Percentiles rank a stretch among this genome's conserved stretches.
phyloP scores from a whole-genome alignment of 2,113 vertebrate genomes.

The Pagrus major region DNA sequence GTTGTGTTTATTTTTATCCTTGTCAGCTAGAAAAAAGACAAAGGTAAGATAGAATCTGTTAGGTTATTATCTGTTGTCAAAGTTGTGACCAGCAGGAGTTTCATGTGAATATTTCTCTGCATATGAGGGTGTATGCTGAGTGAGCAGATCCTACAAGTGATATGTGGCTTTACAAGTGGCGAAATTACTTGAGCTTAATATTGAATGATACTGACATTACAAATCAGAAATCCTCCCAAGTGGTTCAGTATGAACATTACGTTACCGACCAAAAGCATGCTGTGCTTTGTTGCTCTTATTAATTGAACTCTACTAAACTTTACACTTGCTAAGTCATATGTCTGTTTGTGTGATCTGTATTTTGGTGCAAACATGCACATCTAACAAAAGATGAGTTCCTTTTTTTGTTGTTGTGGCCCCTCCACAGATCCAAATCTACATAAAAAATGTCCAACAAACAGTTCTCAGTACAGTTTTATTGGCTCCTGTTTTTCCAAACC shows the following conservation, averaged over 20 bases:
- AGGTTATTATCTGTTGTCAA: neutral
- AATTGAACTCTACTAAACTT: neutral
- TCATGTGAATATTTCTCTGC: neutral
- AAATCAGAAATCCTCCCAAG: neutral
- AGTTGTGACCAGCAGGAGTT: neutral
- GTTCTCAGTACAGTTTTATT: neutral
- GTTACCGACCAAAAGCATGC: neutral
- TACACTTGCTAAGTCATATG: neutral
- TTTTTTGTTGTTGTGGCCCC: neutral
- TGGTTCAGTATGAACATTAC: neutral
- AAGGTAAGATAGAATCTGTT: neutral
- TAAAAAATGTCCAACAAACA: neutral
- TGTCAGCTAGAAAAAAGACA: neutral
- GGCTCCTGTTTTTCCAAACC: neutral
- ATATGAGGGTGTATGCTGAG: neutral
- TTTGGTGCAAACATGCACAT: neutral
- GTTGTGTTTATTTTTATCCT: neutral
- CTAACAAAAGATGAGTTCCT: neutral
- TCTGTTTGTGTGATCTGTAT: fast-evolving
- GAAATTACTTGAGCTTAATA: no score
- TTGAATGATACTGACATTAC: neutral
- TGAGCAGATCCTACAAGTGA: neutral
- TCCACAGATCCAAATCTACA: no score
- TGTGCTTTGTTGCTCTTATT: neutral
- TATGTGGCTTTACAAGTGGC: neutral